phyloP scores from a whole-genome alignment of 2,888 invertebrate species.

The Drosophila ezoana region DNA sequence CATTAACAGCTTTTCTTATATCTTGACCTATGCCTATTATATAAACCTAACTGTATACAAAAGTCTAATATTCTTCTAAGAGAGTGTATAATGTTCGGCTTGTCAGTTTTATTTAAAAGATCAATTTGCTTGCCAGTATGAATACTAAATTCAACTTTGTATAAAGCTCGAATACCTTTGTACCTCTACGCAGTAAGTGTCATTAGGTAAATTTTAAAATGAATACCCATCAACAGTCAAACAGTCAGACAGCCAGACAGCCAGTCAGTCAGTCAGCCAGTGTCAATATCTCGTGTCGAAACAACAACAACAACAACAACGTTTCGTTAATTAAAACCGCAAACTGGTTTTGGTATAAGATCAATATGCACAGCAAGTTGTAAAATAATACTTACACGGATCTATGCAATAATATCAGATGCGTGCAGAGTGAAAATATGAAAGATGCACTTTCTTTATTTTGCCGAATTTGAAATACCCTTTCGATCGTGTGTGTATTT shows the following conservation, averaged over 20 bases:
- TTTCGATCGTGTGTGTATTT: not conserved
- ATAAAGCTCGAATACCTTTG: slow-evolving; percentile 19
- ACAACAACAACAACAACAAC: slow-evolving; percentile 34
- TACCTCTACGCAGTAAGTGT: slow-evolving; percentile 20
- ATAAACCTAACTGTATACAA: no score
- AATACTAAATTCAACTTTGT: not conserved
- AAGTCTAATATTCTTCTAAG: no score
- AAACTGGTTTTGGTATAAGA: slow-evolving; percentile 58
- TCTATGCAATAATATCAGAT: slow-evolving; percentile 37
- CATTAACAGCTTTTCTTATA: no score
- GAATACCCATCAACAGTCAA: slow-evolving; percentile 19
- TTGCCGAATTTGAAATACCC: slow-evolving; percentile 11
- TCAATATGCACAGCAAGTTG: slow-evolving; percentile 41
- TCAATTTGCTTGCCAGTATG: not conserved
- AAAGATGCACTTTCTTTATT: slow-evolving; percentile 18
- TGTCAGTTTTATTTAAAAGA: not conserved
- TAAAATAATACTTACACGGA: slow-evolving; percentile 56
- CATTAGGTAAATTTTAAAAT: slow-evolving; percentile 22
- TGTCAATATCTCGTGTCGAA: slow-evolving; percentile 39
- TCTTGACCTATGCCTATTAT: no score
- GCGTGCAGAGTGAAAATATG: slow-evolving; percentile 31
- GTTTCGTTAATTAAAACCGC: slow-evolving; percentile 61
- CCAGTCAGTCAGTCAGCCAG: slow-evolving; percentile 7
- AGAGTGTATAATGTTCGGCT: no score
- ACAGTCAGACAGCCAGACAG: slow-evolving; percentile 9